Evolutionary conservation across 2,888 invertebrate genomes (phyloP).

Genomic region (Nephrotoma appendiculata): DNA sequence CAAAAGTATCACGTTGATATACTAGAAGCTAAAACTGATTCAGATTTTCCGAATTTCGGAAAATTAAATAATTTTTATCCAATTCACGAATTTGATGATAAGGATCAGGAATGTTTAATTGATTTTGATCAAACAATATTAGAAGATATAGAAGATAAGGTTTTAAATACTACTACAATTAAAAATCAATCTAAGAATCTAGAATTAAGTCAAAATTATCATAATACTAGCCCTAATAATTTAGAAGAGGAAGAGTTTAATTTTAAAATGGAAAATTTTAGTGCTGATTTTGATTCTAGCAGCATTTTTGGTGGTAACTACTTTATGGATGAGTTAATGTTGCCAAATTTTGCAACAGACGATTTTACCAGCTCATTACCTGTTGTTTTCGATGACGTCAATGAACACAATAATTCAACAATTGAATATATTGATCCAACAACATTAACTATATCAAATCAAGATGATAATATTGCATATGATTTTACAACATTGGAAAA

Average conservation of each 20-base stretch:
- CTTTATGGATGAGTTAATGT: neutral
- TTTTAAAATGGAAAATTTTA: neutral
- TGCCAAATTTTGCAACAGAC: neutral
- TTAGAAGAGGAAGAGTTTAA: neutral
- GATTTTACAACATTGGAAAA: neutral
- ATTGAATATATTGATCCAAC: neutral
- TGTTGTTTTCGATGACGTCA: neutral
- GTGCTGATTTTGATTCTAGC: neutral
- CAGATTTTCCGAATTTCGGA: constrained; percentile 1
- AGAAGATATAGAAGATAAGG: neutral
- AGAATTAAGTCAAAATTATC: neutral
- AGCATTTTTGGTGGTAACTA: neutral
- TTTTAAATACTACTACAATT: neutral
- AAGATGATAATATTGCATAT: neutral
- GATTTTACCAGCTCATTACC: neutral
- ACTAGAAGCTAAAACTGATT: neutral
- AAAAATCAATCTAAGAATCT: neutral
- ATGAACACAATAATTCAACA: neutral
- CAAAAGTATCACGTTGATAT: neutral
- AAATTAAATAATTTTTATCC: constrained; percentile 1
- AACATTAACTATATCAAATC: neutral
- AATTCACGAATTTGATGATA: neutral
- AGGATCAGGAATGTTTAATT: constrained; percentile 5
- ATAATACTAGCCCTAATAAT: neutral
- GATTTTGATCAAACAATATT: constrained; percentile 6